Conservation (phyloP, 2,797 vertebrate species). For the Characodon lateralis region DNA sequence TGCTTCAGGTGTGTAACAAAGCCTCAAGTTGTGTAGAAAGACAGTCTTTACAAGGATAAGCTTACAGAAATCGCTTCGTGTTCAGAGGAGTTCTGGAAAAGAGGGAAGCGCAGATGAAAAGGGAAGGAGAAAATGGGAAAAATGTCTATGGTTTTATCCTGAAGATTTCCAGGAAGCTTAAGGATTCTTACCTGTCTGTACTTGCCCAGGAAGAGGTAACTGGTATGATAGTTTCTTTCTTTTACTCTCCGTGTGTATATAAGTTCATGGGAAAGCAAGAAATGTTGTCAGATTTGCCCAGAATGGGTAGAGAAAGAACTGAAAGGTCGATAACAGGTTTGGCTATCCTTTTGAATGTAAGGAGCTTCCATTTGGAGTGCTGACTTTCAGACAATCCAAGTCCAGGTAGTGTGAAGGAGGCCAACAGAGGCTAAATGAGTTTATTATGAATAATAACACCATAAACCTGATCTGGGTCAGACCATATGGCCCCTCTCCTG, state of each 20-base stretch:
- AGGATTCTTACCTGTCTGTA: conserved; percentile 71
- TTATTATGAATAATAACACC: conserved; percentile 35
- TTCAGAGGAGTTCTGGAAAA: conserved; percentile 4
- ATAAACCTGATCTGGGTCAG: not conserved
- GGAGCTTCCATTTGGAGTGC: not conserved
- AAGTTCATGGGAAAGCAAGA: conserved; percentile 31
- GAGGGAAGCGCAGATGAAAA: conserved; percentile 53
- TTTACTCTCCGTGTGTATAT: not conserved
- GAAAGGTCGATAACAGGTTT: conserved; percentile 49
- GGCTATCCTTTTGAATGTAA: conserved; percentile 20
- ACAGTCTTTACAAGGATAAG: conserved; percentile 20
- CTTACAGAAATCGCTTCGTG: conserved; percentile 32
- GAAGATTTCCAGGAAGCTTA: conserved; percentile 78
- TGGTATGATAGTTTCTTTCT: conserved; percentile 24
- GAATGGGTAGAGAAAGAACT: conserved; percentile 7
- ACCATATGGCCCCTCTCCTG: not conserved
- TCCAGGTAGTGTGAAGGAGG: conserved; percentile 40
- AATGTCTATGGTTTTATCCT: conserved; percentile 48
- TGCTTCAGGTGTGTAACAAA: conserved; percentile 73
- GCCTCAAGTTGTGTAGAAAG: conserved; percentile 9
- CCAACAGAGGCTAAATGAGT: conserved; percentile 25
- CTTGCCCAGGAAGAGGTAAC: conserved; percentile 75
- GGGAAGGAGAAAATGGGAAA: conserved; percentile 41
- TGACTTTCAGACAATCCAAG: conserved; percentile 53
- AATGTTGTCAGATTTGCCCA: conserved; percentile 9